Percentiles rank a stretch among this genome's conserved stretches.
These are phyloP conservation scores for Diarsia rubi DNA, from an alignment of 2,888 invertebrate genomes.

Conservation along the genomic window DNA sequence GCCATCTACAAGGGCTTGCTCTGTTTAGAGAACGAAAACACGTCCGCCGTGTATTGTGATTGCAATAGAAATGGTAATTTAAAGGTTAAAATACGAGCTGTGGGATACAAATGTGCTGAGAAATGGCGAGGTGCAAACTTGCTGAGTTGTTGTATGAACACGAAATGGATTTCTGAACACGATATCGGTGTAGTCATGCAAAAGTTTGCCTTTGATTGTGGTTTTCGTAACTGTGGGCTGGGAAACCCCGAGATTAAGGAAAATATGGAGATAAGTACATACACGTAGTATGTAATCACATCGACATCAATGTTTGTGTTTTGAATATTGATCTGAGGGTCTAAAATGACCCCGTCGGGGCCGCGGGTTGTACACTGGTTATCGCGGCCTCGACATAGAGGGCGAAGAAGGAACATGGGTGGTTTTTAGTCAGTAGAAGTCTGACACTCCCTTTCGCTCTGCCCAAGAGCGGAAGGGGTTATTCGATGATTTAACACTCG, in stretches of 20 bases:
- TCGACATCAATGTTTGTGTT: conserved; percentile 3
- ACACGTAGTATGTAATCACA: conserved; percentile 2
- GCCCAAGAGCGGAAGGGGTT: too few relatives aligned
- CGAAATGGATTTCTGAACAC: conserved; percentile 24
- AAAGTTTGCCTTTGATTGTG: conserved; percentile 33
- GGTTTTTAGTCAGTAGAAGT: too few relatives aligned
- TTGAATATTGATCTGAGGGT: conserved; percentile 7
- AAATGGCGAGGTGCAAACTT: conserved; percentile 49
- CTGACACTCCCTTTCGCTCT: too few relatives aligned
- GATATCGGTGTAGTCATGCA: conserved; percentile 10
- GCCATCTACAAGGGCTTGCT: conserved; percentile 45
- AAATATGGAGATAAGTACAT: conserved; percentile 23
- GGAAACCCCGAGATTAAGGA: conserved; percentile 50
- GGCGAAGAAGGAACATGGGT: too few relatives aligned
- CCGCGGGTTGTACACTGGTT: too few relatives aligned
- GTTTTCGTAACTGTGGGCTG: conserved; percentile 20
- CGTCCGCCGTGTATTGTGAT: conserved; percentile 54
- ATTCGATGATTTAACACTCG: too few relatives aligned
- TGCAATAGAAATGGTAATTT: conserved; percentile 64
- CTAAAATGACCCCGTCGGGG: too few relatives aligned
- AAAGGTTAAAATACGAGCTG: conserved; percentile 51
- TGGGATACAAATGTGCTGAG: conserved; percentile 46
- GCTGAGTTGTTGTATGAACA: conserved; percentile 41
- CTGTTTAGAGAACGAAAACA: conserved; percentile 59
- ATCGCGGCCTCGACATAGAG: too few relatives aligned